phyloP scores from a whole-genome alignment of 2,113 vertebrate species.

The Nestor notabilis region DNA sequence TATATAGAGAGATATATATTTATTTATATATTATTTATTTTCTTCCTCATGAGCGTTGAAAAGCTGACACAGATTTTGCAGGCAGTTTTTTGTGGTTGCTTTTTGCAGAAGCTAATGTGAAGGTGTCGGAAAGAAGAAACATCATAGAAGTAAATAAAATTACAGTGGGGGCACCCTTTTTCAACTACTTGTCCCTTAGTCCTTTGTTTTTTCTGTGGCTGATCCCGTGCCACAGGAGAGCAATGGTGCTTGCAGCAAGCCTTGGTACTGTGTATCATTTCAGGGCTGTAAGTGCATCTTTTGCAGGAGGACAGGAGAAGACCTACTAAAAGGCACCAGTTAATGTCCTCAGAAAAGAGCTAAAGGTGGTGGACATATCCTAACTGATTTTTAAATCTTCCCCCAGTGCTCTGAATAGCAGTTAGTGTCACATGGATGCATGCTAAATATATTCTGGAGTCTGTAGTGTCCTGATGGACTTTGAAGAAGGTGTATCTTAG shows the following conservation, averaged over 20 bases:
- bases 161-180: not conserved
- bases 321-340: not conserved
- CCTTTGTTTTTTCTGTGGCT: not conserved
- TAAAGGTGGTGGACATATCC: not conserved
- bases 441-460: slow-evolving; percentile 38
- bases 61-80: not conserved
- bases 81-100: not conserved
- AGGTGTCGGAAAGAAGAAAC: not conserved
- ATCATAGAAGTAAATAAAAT: not conserved
- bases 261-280: not conserved
- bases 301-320: not conserved
- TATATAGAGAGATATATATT: not conserved
- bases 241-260: not conserved
- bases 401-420: not conserved
- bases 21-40: not conserved
- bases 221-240: not conserved
- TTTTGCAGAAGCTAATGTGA: not conserved
- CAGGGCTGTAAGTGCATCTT: not conserved
- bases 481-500: not conserved
- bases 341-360: not conserved
- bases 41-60: not conserved
- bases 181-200: not conserved
- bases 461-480: not conserved
- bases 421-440: not conserved
- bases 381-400: not conserved